These are phyloP conservation scores for Melanocharis versteri DNA, from an alignment of 2,113 vertebrate species.

Conservation along the genomic window DNA sequence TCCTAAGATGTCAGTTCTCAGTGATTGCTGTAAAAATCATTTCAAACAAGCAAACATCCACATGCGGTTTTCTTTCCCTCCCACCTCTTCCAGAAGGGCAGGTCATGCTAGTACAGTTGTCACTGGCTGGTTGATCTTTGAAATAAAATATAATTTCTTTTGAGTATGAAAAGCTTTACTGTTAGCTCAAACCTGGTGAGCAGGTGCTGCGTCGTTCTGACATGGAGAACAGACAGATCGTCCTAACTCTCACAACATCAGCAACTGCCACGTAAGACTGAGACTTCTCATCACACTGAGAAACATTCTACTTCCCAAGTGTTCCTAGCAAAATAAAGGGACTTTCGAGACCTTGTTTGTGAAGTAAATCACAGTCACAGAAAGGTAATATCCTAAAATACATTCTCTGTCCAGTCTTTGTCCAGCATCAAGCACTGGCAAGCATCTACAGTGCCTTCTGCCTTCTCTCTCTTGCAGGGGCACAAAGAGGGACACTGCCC, in stretches of 20 bases:
- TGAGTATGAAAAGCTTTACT: background rate
- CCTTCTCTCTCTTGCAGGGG: background rate
- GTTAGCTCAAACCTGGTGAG: background rate
- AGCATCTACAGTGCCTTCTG: background rate
- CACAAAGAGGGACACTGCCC: background rate
- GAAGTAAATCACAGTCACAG: background rate
- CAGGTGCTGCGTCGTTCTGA: background rate
- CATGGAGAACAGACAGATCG: accelerated
- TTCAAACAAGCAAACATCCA: background rate
- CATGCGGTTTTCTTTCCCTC: background rate
- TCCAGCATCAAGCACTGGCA: background rate
- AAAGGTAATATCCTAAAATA: background rate
- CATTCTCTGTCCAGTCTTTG: background rate
- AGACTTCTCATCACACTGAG: background rate
- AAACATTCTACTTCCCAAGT: background rate
- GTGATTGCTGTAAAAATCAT: background rate
- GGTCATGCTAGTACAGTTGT: background rate
- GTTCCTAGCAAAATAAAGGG: background rate
- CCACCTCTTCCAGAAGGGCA: background rate
- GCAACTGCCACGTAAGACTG: background rate
- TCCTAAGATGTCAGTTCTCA: background rate
- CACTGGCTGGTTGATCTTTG: background rate
- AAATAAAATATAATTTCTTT: background rate
- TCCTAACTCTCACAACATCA: background rate
- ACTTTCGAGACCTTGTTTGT: background rate